Evolutionary conservation across 2,113 vertebrate species (phyloP), one percentile per base, ranked within the genome.

Genomic region (Cheilinus undulatus): DNA sequence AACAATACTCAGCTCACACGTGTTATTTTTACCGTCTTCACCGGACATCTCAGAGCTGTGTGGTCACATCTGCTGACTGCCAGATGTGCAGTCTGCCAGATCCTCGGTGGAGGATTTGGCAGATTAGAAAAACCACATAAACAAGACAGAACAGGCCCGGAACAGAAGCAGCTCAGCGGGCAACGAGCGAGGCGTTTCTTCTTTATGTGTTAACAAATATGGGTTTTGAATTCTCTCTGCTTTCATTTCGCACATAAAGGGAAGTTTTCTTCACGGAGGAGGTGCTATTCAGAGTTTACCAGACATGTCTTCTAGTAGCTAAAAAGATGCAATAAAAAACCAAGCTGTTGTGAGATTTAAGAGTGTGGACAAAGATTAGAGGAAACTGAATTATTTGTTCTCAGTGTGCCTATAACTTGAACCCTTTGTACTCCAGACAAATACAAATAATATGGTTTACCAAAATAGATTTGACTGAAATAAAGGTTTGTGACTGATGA

Each of bases 81-180:
- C 86, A 85, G 66, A 77, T 82, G 83, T 80, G 70, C 62, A 69
- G 53, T 67, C 62, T 60, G 59, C 9, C 28, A 51, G 34, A 73
- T 26, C 34, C 58, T 65, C 50, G 67, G 71, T 66, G 59, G 64
- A 84, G 69, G 77, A 78, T 92, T 64, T 85, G 69, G 78, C 76
- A 83, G 79, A 82, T 78, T 71, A 73, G 19, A 62, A 68, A 69
- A 78, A 68, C 60, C 76, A 72, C 45, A 78, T 30, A 78, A 87
- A 82, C 90, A 80, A 84, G 87, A 87, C 46, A 26, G 53, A 62
- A 83, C 88, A 88, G 64, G 85, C 76, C 78, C 69, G 38, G 19
- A 57, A 52, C 38, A 75, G 17, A 48, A 59, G 59, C 4, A 34
- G 62, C 57, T 76, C 42, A 23, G 54, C 10, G 43, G 17, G 34